Conservation (phyloP, 2,797 vertebrate species). For the Rhynchonycteris naso region DNA sequence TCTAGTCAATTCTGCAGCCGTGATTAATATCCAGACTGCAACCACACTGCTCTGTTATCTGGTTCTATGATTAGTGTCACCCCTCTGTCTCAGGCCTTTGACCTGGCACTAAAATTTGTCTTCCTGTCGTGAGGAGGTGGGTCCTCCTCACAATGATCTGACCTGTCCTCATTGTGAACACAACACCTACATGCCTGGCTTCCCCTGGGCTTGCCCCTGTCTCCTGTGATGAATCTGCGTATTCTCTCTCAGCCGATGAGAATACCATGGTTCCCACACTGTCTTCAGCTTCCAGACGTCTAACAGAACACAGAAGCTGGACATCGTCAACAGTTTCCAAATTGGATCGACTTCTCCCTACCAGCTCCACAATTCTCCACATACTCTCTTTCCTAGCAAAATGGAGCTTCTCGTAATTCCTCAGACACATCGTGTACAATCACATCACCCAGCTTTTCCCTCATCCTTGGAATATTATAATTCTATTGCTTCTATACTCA, state of each 20-base stretch:
- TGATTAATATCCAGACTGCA: background rate
- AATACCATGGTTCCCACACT: background rate
- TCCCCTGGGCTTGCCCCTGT: no score
- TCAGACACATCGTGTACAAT: background rate
- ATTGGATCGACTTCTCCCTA: background rate
- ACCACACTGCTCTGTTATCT: background rate
- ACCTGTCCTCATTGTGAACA: background rate
- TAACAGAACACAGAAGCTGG: background rate
- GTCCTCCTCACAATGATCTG: background rate
- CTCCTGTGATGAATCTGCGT: background rate
- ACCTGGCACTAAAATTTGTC: background rate
- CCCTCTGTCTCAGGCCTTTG: background rate
- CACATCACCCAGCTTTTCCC: background rate
- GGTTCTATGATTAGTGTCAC: background rate
- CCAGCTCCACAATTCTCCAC: no score
- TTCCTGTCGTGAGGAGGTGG: background rate
- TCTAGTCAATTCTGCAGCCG: background rate
- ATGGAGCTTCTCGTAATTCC: background rate
- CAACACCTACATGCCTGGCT: background rate
- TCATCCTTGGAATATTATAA: background rate
- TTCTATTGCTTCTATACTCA: background rate
- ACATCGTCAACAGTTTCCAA: background rate
- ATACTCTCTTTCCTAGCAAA: background rate
- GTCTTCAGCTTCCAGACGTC: background rate
- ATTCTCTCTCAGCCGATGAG: background rate